Evolutionary conservation across 2,888 invertebrate species (phyloP), one percentile per base, ranked within the genome.

Genomic region (Diaperis boleti): DNA sequence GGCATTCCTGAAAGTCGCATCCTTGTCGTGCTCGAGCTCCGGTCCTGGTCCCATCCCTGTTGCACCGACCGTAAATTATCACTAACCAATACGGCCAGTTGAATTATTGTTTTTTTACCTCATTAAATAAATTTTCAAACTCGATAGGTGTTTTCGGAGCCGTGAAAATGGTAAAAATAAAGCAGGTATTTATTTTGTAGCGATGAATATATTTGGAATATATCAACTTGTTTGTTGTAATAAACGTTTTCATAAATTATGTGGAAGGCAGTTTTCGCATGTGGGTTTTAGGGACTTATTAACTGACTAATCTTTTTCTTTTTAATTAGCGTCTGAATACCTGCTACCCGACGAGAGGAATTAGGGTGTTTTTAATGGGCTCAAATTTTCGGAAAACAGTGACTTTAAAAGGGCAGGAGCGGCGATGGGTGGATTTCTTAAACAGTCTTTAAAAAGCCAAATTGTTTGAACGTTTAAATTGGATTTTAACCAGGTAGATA

Each of bases 81-180:
- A 69, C 75, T 72, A 75, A 76, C 79, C 79, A 76, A 79, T 79
- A 78, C 78, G 17, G 72, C 74, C 72, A 74, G 78, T 76, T 79
- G 78, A 79, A 78, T 76, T 79, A 79, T 79, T 76, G 78, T 79
- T 79, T 79, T 79, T 80, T 79, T 77, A 77, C 76, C 79, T 80
- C 79, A 80, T 80, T 80, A 80, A 79, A 80, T 79, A 79, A 78
- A 79, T 80, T 79, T 79, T 79, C 77, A 73, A 75, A 73, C 76
- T 76, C 78, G 72, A 79, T 78, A 79, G 79, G 79, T 79, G 79
- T 79, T 78, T 77, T 71, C 73, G 69, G 68, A 69, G 69, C 73
- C 65, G 74, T 72, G 73, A 76, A 76, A 77, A 76, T 70, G 70
- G 71, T 72, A 72, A 75, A 78, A 78, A 76, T 72, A 70, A 73